Conservation (phyloP, 2,888 invertebrate genomes). For the Meiosimyza decipiens region DNA sequence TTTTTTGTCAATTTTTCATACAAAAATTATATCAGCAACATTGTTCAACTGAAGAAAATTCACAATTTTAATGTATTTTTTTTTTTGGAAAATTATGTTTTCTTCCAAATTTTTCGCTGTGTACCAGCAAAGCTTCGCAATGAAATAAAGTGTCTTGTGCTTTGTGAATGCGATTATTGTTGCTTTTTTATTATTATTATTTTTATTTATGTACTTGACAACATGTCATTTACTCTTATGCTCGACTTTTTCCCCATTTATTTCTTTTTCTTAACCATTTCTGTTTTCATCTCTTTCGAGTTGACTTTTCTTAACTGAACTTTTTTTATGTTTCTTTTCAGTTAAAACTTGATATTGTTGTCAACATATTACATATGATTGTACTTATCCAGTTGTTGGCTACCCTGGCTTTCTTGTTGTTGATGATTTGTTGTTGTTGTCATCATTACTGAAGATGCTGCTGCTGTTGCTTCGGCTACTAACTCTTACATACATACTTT, state of each 20-base stretch:
- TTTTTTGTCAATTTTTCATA: too few species aligned
- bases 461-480: not conserved
- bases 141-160: not conserved
- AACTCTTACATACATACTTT: not conserved
- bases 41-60: too few species aligned
- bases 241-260: not conserved
- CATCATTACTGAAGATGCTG: not conserved
- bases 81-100: too few species aligned
- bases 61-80: too few species aligned
- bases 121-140: too few species aligned
- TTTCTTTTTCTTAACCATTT: not conserved
- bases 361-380: too few species aligned
- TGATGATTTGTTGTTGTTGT: not conserved
- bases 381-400: not conserved
- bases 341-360: too few species aligned
- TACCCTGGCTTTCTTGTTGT: not conserved
- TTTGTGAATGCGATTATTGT: not conserved
- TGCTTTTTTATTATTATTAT: not conserved
- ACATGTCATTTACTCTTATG: not conserved
- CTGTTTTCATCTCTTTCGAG: not conserved
- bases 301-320: not conserved
- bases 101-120: too few species aligned
- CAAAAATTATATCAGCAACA: too few species aligned
- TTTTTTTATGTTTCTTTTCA: not conserved
- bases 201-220: not conserved